Evolutionary conservation across 2,797 vertebrate genomes (phyloP).

Genomic region (Streptopelia turtur): DNA sequence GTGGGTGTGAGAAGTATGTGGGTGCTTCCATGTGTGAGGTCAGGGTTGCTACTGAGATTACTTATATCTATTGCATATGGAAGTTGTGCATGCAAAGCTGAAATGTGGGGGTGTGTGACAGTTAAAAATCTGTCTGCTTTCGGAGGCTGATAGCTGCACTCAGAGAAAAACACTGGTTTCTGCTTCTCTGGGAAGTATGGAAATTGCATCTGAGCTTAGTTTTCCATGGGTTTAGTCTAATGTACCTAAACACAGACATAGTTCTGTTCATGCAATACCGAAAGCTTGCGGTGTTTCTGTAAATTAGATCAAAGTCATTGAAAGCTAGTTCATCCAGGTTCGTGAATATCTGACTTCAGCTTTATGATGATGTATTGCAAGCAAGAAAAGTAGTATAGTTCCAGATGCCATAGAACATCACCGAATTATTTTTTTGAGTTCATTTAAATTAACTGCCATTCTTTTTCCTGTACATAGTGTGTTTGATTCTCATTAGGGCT

Average conservation of each 20-base stretch:
- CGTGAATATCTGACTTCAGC: not conserved
- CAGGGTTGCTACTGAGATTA: constrained; percentile 61
- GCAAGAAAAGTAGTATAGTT: not conserved
- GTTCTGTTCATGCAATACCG: not conserved
- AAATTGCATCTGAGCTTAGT: not conserved
- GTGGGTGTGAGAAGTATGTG: constrained; percentile 69
- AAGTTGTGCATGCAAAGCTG: constrained; percentile 29
- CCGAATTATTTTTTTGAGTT: not conserved
- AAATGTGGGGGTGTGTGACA: constrained; percentile 60
- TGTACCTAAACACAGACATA: accelerated
- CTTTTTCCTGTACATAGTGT: not conserved
- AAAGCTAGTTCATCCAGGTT: not conserved
- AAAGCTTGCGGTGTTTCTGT: not conserved
- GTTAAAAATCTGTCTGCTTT: constrained; percentile 62
- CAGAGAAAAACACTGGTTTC: constrained; percentile 31
- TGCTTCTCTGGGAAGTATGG: constrained; percentile 23
- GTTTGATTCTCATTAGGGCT: not conserved
- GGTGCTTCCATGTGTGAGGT: constrained; percentile 56
- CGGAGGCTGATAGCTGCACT: not conserved
- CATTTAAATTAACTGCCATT: not conserved
- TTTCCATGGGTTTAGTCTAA: not conserved
- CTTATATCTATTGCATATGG: constrained; percentile 21
- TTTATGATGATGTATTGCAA: not conserved
- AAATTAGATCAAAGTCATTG: not conserved
- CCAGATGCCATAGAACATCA: not conserved